Evolutionary conservation across 2,888 invertebrate genomes (phyloP).

Genomic region (Thereva nobilitata): DNA sequence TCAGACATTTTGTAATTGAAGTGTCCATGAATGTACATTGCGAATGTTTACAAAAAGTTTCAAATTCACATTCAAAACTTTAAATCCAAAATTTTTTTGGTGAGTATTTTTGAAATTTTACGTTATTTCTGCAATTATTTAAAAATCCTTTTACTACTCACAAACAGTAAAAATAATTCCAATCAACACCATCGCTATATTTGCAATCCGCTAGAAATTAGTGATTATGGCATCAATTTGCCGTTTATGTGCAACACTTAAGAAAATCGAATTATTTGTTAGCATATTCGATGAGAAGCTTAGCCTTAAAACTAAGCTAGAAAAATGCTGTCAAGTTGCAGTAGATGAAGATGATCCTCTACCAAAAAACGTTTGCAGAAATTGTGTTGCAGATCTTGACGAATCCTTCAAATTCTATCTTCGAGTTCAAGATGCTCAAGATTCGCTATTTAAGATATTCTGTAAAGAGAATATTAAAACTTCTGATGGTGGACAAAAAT

Average conservation of each 20-base stretch:
- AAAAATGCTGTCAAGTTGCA: constrained; percentile 46
- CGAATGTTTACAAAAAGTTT: too few relatives aligned
- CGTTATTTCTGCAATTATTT: neutral
- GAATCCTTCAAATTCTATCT: constrained; percentile 45
- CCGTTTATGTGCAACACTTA: constrained; percentile 50
- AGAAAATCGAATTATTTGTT: constrained; percentile 43
- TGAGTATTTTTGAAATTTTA: neutral
- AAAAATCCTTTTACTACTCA: neutral
- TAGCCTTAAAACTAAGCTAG: constrained; percentile 45
- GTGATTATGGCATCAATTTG: constrained; percentile 45
- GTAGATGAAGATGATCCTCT: constrained; percentile 44
- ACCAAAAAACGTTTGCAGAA: constrained; percentile 48
- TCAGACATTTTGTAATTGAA: too few relatives aligned
- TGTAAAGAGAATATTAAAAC: constrained; percentile 16
- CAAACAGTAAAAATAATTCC: too few relatives aligned
- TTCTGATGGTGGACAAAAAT: neutral
- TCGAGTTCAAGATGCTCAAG: constrained; percentile 49
- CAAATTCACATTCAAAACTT: neutral
- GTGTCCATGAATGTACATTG: too few relatives aligned
- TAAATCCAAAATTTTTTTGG: neutral
- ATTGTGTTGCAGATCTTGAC: constrained; percentile 46
- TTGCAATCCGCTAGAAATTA: too few relatives aligned
- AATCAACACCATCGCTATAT: too few relatives aligned
- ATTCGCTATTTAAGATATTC: constrained; percentile 44
- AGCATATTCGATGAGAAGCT: constrained; percentile 44